Conservation (phyloP, 2,797 vertebrate genomes). For the Paguma larvata region DNA sequence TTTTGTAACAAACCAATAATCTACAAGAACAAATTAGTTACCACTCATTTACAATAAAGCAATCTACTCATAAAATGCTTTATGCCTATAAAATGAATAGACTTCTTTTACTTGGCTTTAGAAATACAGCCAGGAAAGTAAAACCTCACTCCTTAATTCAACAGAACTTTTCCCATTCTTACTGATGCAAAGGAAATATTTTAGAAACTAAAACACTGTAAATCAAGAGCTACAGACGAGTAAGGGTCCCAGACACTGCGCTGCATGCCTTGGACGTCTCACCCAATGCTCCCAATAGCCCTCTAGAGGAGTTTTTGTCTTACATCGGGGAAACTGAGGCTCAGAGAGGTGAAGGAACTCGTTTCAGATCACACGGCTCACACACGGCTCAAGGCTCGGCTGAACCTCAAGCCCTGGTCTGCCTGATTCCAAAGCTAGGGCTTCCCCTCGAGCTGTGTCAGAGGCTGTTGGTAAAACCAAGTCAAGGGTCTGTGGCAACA, state of each 20-base stretch:
- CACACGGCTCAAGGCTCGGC: not conserved
- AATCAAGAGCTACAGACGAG: not conserved
- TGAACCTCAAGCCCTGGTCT: not conserved
- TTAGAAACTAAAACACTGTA: not conserved
- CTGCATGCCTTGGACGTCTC: not conserved
- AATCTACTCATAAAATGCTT: not conserved
- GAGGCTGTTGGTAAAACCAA: not conserved
- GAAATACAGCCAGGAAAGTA: not conserved
- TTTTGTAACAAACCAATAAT: slow-evolving; percentile 12
- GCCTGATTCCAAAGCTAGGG: not conserved
- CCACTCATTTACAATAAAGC: not conserved
- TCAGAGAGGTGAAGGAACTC: not conserved
- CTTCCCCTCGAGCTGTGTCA: not conserved
- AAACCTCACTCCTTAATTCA: not conserved
- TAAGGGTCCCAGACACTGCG: not conserved
- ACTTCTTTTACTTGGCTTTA: slow-evolving; percentile 15
- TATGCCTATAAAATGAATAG: not conserved
- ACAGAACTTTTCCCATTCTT: not conserved
- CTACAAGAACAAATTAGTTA: not conserved
- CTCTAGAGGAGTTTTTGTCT: not conserved
- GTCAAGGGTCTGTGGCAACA: not conserved
- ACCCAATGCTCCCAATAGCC: not conserved
- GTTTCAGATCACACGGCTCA: not conserved
- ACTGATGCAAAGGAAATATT: not conserved
- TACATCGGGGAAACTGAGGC: not conserved